Conservation (phyloP, 2,888 invertebrate genomes). For the Chaetogeoica ovagalla region DNA sequence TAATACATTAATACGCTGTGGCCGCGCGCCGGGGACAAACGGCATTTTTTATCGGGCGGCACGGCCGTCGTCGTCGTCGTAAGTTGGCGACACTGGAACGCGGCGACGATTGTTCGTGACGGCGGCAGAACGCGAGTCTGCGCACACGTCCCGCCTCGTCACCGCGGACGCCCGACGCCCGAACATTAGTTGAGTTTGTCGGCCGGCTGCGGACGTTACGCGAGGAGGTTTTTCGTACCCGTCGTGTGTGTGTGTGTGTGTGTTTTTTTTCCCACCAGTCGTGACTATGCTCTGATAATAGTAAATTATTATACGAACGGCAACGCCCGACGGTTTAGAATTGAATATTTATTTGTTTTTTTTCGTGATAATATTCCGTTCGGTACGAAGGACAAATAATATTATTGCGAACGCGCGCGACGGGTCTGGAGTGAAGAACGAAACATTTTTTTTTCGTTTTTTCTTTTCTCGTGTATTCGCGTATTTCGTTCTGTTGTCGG, state of each 20-base stretch:
- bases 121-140: constrained; percentile 35
- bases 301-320: constrained; percentile 8
- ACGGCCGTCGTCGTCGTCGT: neutral
- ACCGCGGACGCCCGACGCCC: constrained; percentile 40
- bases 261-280: neutral
- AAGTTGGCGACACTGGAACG: constrained; percentile 42
- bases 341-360: no score
- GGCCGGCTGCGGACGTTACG: constrained; percentile 50
- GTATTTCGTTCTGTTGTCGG: no score
- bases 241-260: no score
- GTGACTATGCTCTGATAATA: constrained; percentile 37
- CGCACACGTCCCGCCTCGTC: constrained; percentile 36
- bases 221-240: neutral
- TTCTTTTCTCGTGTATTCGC: no score
- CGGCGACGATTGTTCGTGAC: constrained; percentile 28
- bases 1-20: no score
- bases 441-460: neutral
- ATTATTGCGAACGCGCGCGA: no score
- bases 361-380: no score
- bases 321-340: constrained; percentile 20
- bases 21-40: neutral
- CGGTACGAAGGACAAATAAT: no score
- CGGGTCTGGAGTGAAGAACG: no score
- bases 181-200: constrained; percentile 49
- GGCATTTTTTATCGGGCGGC: neutral